These are phyloP conservation scores for Macquaria australasica DNA, from an alignment of 2,113 vertebrate species.

Conservation along the genomic window DNA sequence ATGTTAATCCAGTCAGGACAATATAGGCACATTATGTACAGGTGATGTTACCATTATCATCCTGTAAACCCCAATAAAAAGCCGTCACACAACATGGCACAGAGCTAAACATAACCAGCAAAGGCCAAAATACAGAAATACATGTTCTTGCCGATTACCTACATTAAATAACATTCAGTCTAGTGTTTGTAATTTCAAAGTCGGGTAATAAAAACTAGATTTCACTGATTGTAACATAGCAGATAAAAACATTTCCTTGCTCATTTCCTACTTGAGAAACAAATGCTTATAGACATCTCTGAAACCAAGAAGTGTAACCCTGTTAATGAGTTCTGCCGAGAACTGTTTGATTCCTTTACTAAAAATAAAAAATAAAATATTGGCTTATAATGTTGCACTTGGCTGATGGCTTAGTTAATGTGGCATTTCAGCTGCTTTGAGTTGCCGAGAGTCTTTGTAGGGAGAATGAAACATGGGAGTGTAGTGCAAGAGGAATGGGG, in stretches of 20 bases:
- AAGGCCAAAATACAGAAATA: slow-evolving; percentile 39
- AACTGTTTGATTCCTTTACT: slow-evolving; percentile 40
- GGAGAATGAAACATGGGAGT: slow-evolving; percentile 47
- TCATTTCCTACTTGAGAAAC: slow-evolving; percentile 40
- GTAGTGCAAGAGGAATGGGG: slow-evolving; percentile 48
- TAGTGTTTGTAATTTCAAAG: slow-evolving; percentile 45
- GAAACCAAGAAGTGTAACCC: slow-evolving; percentile 54
- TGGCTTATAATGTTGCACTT: slow-evolving; percentile 65
- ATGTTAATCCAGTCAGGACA: slow-evolving; percentile 30
- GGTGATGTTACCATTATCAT: not conserved
- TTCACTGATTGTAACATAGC: slow-evolving; percentile 34
- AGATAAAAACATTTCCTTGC: slow-evolving; percentile 44
- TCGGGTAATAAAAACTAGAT: slow-evolving; percentile 24
- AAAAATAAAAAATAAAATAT: slow-evolving; percentile 39
- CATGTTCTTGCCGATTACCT: slow-evolving; percentile 3
- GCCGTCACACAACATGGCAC: slow-evolving; percentile 47
- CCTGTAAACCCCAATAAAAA: slow-evolving; percentile 33
- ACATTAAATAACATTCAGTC: slow-evolving; percentile 37
- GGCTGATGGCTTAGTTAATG: slow-evolving; percentile 78
- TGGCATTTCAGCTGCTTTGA: slow-evolving; percentile 66
- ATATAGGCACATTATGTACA: slow-evolving; percentile 45
- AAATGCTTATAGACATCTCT: slow-evolving; percentile 41
- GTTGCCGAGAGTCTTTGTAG: slow-evolving; percentile 46
- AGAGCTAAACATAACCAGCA: slow-evolving; percentile 28
- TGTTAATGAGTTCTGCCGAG: slow-evolving; percentile 49